These are phyloP conservation scores for Labeo catla DNA, from an alignment of 2,113 vertebrate genomes.

Conservation along the genomic window DNA sequence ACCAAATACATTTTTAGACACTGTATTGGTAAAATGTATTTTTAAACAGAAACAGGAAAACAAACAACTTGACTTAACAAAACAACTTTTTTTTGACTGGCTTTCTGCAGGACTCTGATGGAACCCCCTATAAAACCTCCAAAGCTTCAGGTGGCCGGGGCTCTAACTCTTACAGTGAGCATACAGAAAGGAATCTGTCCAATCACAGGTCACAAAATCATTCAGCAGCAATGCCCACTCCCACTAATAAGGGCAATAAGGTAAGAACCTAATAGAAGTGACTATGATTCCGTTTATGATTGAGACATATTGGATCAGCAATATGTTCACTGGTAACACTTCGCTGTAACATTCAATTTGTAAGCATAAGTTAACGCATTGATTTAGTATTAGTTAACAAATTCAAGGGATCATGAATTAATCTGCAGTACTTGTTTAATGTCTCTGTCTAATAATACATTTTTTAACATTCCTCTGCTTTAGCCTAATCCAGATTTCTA, in stretches of 20 bases:
- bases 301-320: neutral
- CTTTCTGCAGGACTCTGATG: conserved; percentile 88
- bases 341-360: neutral
- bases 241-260: conserved; percentile 90
- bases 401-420: neutral
- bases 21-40: too few species aligned
- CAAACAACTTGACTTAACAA: too few species aligned
- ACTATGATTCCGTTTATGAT: neutral
- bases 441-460: neutral
- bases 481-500: neutral
- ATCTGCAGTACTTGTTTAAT: neutral
- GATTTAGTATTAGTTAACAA: neutral
- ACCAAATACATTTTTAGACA: too few species aligned
- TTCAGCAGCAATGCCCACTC: conserved; percentile 66
- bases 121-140: conserved; percentile 92
- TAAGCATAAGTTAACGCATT: neutral
- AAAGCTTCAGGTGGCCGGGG: conserved; percentile 87
- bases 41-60: too few species aligned
- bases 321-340: neutral
- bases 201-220: conserved; percentile 74
- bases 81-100: neutral
- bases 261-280: conserved; percentile 66
- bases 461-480: neutral
- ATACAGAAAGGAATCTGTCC: conserved; percentile 69
- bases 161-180: conserved; percentile 81